A percentile compares a stretch with the other conserved stretches of the same genome.
These are phyloP conservation scores for Andrena camellia DNA, from an alignment of 2,888 invertebrate genomes.

Conservation along the genomic window DNA sequence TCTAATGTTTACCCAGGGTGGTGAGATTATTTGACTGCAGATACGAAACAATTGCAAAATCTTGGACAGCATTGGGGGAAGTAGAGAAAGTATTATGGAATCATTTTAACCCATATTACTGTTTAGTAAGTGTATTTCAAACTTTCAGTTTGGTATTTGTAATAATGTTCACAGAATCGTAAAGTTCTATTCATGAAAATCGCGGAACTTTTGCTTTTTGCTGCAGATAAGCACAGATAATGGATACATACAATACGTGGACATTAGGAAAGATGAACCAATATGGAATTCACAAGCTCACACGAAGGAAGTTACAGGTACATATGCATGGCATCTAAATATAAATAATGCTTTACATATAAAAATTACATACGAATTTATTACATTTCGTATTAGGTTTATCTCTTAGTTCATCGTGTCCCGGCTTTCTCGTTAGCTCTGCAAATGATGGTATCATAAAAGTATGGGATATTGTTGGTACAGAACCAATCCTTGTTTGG, in stretches of 20 bases:
- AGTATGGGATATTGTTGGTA: slow-evolving; percentile 91
- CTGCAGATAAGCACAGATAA: slow-evolving; percentile 86
- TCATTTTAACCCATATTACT: slow-evolving; percentile 91
- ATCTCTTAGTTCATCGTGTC: slow-evolving; percentile 90
- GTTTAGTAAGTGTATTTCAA: slow-evolving; percentile 88
- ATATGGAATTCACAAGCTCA: slow-evolving; percentile 92
- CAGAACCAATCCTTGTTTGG: slow-evolving; percentile 74
- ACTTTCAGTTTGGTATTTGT: slow-evolving; percentile 1
- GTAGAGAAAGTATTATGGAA: slow-evolving; percentile 96
- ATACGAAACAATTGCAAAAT: slow-evolving; percentile 86
- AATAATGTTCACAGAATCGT: not conserved
- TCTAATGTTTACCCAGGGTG: slow-evolving; percentile 84
- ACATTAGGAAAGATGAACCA: slow-evolving; percentile 86
- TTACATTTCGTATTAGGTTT: slow-evolving; percentile 86
- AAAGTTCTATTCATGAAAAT: not conserved
- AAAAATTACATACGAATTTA: not conserved
- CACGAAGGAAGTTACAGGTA: slow-evolving; percentile 93
- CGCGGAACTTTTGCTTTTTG: not conserved
- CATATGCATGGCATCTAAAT: slow-evolving; percentile 10
- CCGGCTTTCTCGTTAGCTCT: slow-evolving; percentile 91
- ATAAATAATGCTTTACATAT: not conserved
- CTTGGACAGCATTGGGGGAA: slow-evolving; percentile 92
- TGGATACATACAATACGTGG: slow-evolving; percentile 87
- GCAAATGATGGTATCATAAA: slow-evolving; percentile 94
- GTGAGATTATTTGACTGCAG: slow-evolving; percentile 94